A percentile compares a stretch with the other conserved stretches of the same genome.
These are phyloP conservation scores for Scarus forsteni DNA, from an alignment of 2,797 vertebrate species.

Conservation along the genomic window DNA sequence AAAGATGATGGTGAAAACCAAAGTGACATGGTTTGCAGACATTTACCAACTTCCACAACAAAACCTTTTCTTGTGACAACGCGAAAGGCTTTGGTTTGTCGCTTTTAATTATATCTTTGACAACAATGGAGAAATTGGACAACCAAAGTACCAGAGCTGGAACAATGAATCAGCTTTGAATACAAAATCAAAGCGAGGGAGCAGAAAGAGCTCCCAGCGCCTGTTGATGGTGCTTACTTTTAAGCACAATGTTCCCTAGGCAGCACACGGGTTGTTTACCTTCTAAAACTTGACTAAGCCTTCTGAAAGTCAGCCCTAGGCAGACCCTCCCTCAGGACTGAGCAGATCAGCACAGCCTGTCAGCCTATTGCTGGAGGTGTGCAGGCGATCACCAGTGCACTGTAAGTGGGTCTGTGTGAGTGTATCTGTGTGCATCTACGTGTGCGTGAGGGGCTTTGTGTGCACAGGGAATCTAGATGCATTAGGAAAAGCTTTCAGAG, in stretches of 20 bases:
- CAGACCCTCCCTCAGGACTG: slow-evolving; percentile 45
- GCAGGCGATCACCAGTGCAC: slow-evolving; percentile 23
- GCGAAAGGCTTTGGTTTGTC: slow-evolving; percentile 35
- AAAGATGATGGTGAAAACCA: slow-evolving; percentile 9
- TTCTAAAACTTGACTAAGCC: slow-evolving; percentile 40
- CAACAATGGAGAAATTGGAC: slow-evolving; percentile 44
- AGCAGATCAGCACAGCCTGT: slow-evolving; percentile 53
- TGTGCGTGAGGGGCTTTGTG: not conserved
- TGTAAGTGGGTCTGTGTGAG: slow-evolving; percentile 7
- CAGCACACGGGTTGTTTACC: slow-evolving; percentile 60
- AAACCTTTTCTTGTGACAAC: slow-evolving; percentile 15
- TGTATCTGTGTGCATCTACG: not conserved
- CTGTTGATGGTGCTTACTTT: slow-evolving; percentile 27
- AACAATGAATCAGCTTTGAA: slow-evolving; percentile 38
- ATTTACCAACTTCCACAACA: slow-evolving; percentile 33
- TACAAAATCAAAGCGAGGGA: slow-evolving; percentile 42
- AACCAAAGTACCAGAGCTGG: slow-evolving; percentile 35
- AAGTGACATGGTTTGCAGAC: slow-evolving; percentile 8
- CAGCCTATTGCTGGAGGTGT: slow-evolving; percentile 50
- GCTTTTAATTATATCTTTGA: slow-evolving; percentile 38
- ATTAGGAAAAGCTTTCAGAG: slow-evolving; percentile 22
- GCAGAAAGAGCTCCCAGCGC: slow-evolving; percentile 29
- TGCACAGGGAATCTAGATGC: slow-evolving; percentile 8
- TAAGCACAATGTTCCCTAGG: slow-evolving; percentile 21
- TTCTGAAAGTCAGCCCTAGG: slow-evolving; percentile 56